Base-by-base conservation (phyloP, 2,113 vertebrate species). In the Clarias macrocephalus region DNA sequence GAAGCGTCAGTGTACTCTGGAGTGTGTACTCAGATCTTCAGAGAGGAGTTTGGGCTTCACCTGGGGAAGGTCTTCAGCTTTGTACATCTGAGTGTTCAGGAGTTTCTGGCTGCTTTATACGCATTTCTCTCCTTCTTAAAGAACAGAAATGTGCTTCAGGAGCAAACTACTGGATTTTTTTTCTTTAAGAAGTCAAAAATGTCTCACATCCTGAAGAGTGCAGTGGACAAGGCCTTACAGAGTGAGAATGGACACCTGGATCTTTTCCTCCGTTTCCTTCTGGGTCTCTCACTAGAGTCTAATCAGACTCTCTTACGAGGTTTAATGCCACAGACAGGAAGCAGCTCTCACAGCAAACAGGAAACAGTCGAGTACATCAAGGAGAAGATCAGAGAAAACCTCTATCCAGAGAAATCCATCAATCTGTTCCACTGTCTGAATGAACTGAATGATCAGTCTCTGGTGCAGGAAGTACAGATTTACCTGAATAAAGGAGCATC, bases 391-490 rank as follows among this genome's bases (percentile, higher is more conserved):
- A 4, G 25, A 21, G 84, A 88, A 10, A 76, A 75, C 33, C n/a
- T 59, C 25, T 86, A 66, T 75, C 77, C 80, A 13, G 80, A 88
- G 79, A 88, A 65, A 73, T 54, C 84, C 76, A 86, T 88, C 70
- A 88, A 86, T 86, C 88, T 88, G 42, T 88, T 88, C 28, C 77
- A 86, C 84, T 88, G 88, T 33, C 60, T 87, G 8, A 76, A 76
- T 16, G 86, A 87, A 81, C 68, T 87, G 60, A 77, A 87, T 33
- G 88, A 88, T 82, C 65, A 83, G 42, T 88, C 84, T 65, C 80
- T 88, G 13, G 52, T 68, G 70, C n/a, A 86, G 30, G 84, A 88
- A 30, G 70, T 88, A 18, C 84, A 88, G 52, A 54, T 7, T 1
- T 85, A 80, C 83, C 48, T 88, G 65, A 75, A 33, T 19, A 52